phyloP scores from a whole-genome alignment of 2,113 vertebrate genomes.

The Phalacrocorax aristotelis region DNA sequence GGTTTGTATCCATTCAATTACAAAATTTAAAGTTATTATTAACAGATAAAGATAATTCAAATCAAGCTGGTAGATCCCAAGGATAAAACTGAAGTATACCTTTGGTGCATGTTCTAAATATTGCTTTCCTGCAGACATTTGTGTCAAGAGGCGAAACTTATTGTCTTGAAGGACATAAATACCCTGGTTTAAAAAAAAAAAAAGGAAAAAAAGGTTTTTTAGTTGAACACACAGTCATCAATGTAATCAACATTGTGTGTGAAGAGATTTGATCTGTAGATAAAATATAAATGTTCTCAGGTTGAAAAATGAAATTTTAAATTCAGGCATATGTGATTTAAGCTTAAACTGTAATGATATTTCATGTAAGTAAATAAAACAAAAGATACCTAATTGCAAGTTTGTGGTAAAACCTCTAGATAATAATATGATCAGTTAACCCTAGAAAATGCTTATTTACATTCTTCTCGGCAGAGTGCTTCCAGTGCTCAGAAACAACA shows the following conservation, averaged over 20 bases:
- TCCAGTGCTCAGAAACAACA: neutral
- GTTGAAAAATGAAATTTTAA: neutral
- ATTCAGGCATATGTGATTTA: neutral
- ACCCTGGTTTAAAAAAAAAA: constrained; percentile 76
- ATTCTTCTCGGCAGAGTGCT: neutral
- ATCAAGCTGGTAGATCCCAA: neutral
- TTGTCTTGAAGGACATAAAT: constrained; percentile 97
- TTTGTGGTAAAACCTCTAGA: neutral
- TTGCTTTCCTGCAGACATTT: constrained; percentile 92
- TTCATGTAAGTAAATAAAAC: too few species aligned
- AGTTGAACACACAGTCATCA: neutral
- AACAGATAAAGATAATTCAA: neutral
- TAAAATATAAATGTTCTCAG: neutral
- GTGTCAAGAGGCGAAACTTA: constrained; percentile 89
- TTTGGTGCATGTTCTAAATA: constrained; percentile 94
- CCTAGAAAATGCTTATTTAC: neutral
- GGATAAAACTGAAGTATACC: constrained; percentile 66
- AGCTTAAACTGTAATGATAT: neutral
- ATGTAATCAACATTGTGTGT: neutral
- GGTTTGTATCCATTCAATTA: neutral
- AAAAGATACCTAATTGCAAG: neutral
- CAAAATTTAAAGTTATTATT: neutral
- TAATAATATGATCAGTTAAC: neutral
- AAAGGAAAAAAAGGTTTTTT: neutral
- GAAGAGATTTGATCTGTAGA: neutral